These are phyloP conservation scores for Pipa parva DNA, from an alignment of 2,113 vertebrate genomes.

Conservation along the genomic window DNA sequence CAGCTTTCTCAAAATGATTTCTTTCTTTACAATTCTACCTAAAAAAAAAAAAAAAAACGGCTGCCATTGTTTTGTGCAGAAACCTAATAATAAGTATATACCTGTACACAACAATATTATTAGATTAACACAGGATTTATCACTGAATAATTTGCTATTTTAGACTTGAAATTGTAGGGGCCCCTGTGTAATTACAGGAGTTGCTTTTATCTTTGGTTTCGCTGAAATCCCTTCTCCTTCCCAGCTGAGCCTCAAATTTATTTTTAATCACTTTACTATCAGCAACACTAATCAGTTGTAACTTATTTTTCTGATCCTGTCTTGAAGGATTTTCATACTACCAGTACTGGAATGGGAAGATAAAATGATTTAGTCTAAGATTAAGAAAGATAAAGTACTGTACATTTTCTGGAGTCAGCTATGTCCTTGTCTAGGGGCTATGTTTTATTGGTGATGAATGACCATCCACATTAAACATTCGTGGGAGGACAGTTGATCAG, in stretches of 20 bases:
- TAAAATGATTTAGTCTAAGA: slow-evolving; percentile 33
- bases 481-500: slow-evolving; percentile 41
- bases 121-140: too few relatives aligned
- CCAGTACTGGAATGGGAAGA: slow-evolving; percentile 24
- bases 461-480: slow-evolving; percentile 37
- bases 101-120: too few relatives aligned
- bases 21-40: too few relatives aligned
- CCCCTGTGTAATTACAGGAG: background rate
- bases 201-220: background rate
- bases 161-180: too few relatives aligned
- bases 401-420: slow-evolving; percentile 41
- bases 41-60: too few relatives aligned
- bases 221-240: background rate
- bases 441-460: slow-evolving; percentile 44
- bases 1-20: too few relatives aligned
- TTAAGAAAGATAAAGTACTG: slow-evolving; percentile 39
- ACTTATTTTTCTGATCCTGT: slow-evolving; percentile 18
- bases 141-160: too few relatives aligned
- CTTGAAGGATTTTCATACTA: slow-evolving; percentile 16
- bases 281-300: slow-evolving; percentile 22
- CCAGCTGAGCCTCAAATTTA: slow-evolving; percentile 21
- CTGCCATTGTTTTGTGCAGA: background rate
- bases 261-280: slow-evolving; percentile 26
- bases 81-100: background rate
- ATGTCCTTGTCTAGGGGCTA: slow-evolving; percentile 40